Base-by-base conservation (phyloP, 2,888 invertebrate genomes). In the Coenonympha arcania region DNA sequence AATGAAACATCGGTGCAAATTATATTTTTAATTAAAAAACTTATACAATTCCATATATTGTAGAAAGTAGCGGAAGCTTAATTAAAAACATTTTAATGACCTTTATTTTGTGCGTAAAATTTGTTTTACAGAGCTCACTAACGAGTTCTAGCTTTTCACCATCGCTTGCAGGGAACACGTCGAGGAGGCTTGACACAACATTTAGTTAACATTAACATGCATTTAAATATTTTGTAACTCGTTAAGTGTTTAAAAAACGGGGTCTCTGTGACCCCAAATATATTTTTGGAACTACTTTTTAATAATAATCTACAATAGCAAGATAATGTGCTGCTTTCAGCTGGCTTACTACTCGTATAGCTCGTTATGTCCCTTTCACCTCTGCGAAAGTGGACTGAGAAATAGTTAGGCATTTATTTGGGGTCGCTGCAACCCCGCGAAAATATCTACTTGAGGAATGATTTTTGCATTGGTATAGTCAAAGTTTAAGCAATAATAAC, bases 61-160 rank as follows among this genome's bases (percentile, higher is more conserved):
- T 22, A 20, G 13, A 11, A 42, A 36, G 36, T 48, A 36, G 28
- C 36, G 28, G 48, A 13, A 43, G 42, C 16, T 26, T 30, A 19
- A 48, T 52, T 52, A 48, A 48, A 48, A 48, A 52, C 39, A 52
- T 52, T 52, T 52, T 48, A 48, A 52, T 52, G 45, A 40, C 40
- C 48, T 52, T 43, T 39, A 48, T 45, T 39, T 41, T 40, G 34
- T 45, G 45, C 40, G 48, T 52, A 41, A 49, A 52, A 48, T 48
- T 41, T 52, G 48, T 45, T 48, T 48, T 49, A 18, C 48, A 34
- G 20, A 33, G 44, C 40, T 40, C 40, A 34, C 36, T 48, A 48
- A 48, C 45, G 52, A 52, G 48, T 15, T 45, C 41, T 24, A 41
- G 48, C 30, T 36, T 44, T 49, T 45, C 40, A 49, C 36, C 45